Percentiles rank a stretch among this genome's conserved stretches.
Conservation (phyloP, 2,113 vertebrate species). For the Lagopus muta region DNA sequence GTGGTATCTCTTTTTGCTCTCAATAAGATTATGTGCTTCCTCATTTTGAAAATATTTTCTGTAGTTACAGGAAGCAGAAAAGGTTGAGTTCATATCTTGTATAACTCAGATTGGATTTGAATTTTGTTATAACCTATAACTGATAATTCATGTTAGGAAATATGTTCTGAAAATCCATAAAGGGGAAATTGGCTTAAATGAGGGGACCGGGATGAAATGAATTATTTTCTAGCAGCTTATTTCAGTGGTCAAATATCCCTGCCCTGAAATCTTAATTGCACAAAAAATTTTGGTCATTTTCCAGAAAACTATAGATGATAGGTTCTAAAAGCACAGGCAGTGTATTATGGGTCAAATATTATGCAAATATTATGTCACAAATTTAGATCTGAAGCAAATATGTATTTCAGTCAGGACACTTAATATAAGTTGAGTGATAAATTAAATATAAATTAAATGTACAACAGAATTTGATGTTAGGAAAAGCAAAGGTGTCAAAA, state of each 20-base stretch:
- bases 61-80: not conserved
- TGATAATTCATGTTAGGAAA: not conserved
- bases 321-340: not conserved
- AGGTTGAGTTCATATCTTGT: not conserved
- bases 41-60: not conserved
- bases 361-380: not conserved
- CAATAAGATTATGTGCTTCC: not conserved
- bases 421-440: not conserved
- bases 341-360: not conserved
- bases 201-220: not conserved
- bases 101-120: not conserved
- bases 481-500: not conserved
- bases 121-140: not conserved
- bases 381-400: not conserved
- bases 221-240: not conserved
- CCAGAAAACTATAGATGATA: not conserved
- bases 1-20: not conserved
- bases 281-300: not conserved
- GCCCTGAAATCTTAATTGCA: not conserved
- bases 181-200: not conserved
- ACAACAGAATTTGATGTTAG: not conserved
- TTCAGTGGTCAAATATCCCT: not conserved
- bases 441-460: no score
- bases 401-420: not conserved
- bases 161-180: not conserved